A percentile compares a stretch with the other conserved stretches of the same genome.
Conservation (phyloP, 2,797 vertebrate species). For the Anabas testudineus region DNA sequence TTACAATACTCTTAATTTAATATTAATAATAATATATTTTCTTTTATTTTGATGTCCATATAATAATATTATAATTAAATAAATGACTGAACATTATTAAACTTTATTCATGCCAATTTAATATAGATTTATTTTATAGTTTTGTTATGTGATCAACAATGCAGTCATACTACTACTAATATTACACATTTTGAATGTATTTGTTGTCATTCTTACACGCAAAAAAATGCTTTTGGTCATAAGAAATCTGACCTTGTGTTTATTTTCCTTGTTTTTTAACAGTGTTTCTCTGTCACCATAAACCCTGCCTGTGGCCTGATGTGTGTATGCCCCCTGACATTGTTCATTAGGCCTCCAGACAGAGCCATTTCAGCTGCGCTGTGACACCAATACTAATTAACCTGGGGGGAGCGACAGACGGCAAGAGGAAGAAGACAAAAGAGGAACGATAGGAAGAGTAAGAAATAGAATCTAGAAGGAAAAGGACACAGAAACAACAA, state of each 20-base stretch:
- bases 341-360: conserved; percentile 61
- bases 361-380: conserved; percentile 66
- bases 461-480: conserved; percentile 5
- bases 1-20: no score
- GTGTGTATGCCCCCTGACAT: conserved; percentile 52
- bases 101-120: background rate
- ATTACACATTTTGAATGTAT: background rate
- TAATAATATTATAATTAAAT: no score
- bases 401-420: conserved; percentile 5
- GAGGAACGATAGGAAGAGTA: background rate
- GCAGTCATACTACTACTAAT: background rate
- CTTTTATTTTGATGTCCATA: background rate
- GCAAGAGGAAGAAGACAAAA: background rate
- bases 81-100: background rate
- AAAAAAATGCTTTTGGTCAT: background rate
- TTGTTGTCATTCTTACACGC: background rate
- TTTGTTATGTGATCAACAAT: background rate
- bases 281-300: conserved; percentile 39
- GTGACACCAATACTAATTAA: conserved; percentile 73
- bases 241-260: conserved; percentile 17
- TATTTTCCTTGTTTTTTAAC: conserved; percentile 21
- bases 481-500: conserved; percentile 8
- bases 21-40: no score
- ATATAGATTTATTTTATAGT: background rate
- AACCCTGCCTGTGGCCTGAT: conserved; percentile 48